phyloP scores from a whole-genome alignment of 2,797 vertebrate genomes.

The Xiphorhynchus erythropygius region DNA sequence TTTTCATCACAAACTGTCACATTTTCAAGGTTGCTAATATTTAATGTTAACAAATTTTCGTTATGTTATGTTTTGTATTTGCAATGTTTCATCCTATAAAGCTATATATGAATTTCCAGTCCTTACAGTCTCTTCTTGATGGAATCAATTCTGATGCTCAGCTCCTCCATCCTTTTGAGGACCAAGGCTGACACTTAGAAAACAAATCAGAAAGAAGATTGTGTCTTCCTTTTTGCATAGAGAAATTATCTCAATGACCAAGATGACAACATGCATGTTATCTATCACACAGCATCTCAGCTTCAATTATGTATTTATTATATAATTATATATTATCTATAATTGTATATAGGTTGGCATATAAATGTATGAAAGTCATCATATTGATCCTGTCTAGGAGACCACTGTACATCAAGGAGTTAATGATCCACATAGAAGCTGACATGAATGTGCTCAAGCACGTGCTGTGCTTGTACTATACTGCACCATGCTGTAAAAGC shows the following conservation, averaged over 20 bases:
- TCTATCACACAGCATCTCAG: neutral
- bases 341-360: neutral
- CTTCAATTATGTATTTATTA: neutral
- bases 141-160: neutral
- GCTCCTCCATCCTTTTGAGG: neutral
- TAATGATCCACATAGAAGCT: neutral
- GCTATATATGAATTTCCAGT: neutral
- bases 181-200: neutral
- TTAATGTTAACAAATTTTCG: neutral
- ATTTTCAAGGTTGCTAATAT: neutral
- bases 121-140: neutral
- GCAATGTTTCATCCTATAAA: neutral
- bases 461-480: neutral
- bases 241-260: neutral
- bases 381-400: neutral
- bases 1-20: neutral
- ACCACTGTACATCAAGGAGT: neutral
- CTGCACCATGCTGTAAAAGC: neutral
- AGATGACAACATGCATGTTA: neutral
- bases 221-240: neutral
- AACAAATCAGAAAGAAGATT: neutral
- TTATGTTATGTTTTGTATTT: neutral
- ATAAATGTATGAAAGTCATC: neutral
- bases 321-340: neutral
- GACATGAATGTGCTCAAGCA: fast-evolving